Evolutionary conservation across 2,888 invertebrate species (phyloP).

Genomic region (Microchrysa polita): DNA sequence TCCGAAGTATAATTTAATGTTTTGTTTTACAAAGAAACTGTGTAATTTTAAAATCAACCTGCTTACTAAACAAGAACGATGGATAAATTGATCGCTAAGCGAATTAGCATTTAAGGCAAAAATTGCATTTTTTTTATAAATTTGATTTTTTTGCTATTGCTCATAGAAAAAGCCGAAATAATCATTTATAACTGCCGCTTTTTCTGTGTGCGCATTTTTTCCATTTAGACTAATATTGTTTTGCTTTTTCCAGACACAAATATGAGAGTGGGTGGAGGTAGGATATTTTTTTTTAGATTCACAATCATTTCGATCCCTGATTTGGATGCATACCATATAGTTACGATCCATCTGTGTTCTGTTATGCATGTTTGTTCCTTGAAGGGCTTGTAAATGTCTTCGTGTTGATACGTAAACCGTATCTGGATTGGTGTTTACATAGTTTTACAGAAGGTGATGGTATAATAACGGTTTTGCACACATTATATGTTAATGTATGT

Average conservation of each 20-base stretch:
- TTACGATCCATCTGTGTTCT: slow-evolving; percentile 2
- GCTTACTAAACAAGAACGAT: no score
- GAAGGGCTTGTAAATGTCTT: background rate
- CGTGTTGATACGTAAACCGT: no score
- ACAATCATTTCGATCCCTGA: background rate
- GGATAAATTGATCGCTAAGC: no score
- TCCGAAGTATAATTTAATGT: no score
- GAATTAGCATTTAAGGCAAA: no score
- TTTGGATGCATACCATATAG: slow-evolving; percentile 14
- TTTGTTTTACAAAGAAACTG: no score
- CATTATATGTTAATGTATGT: no score
- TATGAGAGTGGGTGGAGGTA: slow-evolving; percentile 83
- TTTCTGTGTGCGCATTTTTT: slow-evolving; percentile 1
- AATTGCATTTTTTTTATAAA: background rate
- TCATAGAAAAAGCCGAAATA: slow-evolving; percentile 8
- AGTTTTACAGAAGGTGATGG: no score
- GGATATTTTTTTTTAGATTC: slow-evolving; percentile 56
- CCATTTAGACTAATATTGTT: slow-evolving; percentile 41
- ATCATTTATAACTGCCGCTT: slow-evolving; percentile 6
- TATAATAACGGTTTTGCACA: no score
- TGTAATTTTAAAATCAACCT: no score
- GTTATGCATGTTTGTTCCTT: slow-evolving; percentile 17
- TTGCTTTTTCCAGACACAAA: slow-evolving; percentile 72
- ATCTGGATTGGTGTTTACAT: no score
- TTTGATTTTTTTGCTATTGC: background rate